These are phyloP conservation scores for Agriopis aurantiaria DNA, from an alignment of 2,888 invertebrate species.

Conservation along the genomic window DNA sequence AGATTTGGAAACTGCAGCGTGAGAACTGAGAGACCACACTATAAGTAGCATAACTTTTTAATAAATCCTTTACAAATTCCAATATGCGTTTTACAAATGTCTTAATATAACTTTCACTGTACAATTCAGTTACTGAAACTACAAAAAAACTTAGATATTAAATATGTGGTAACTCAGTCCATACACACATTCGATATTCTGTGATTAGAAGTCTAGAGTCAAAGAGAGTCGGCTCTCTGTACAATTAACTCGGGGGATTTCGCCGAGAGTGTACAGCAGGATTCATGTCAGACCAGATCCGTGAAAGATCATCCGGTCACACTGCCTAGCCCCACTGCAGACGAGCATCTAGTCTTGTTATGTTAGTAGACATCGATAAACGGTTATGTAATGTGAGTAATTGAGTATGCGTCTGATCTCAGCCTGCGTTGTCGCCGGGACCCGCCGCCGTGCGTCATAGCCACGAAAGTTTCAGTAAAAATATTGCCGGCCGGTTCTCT, in stretches of 20 bases:
- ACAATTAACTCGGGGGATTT: neutral
- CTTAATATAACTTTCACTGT: no score
- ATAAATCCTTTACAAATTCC: no score
- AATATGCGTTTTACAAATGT: no score
- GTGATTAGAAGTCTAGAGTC: constrained; percentile 10
- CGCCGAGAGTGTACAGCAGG: constrained; percentile 1
- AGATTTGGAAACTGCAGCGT: no score
- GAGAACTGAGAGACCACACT: no score
- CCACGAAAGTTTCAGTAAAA: constrained; percentile 66
- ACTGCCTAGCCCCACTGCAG: constrained; percentile 82
- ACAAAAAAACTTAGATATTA: no score
- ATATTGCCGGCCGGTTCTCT: constrained; percentile 67
- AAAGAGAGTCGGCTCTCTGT: no score
- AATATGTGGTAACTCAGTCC: no score
- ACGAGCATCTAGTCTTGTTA: constrained; percentile 80
- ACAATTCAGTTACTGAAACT: no score
- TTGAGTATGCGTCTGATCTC: constrained; percentile 62
- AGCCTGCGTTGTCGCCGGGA: constrained; percentile 66
- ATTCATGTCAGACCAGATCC: constrained; percentile 20
- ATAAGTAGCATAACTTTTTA: no score
- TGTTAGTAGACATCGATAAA: constrained; percentile 85
- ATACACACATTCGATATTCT: neutral
- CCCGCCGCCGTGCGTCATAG: constrained; percentile 81
- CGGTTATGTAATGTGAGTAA: constrained; percentile 62
- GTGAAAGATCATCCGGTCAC: constrained; percentile 64